Percentiles rank a stretch among this genome's conserved stretches.
These are phyloP conservation scores for Diplazon laetatorius DNA, from an alignment of 2,888 invertebrate species.

Conservation along the genomic window DNA sequence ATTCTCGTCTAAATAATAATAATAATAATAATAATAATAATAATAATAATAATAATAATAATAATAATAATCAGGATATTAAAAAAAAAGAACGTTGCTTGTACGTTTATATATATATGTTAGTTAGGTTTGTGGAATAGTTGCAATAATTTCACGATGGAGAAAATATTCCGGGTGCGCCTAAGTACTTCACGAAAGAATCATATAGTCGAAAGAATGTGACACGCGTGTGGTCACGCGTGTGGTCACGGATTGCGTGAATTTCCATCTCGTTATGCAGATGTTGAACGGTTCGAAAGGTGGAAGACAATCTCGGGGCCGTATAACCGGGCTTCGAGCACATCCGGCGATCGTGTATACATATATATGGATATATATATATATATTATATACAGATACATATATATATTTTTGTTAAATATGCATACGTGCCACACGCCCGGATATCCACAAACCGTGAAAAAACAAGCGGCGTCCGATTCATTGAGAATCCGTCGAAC, in stretches of 20 bases:
- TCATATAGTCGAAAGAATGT: conserved; percentile 28
- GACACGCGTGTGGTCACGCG: conserved; percentile 53
- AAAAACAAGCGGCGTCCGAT: conserved; percentile 29
- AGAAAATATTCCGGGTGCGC: neutral
- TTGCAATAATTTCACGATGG: conserved; percentile 22
- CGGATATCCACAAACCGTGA: conserved; percentile 61
- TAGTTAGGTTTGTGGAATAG: neutral
- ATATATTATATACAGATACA: no score
- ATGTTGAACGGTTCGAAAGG: conserved; percentile 66
- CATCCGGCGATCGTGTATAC: conserved; percentile 49
- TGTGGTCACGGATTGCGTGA: conserved; percentile 68
- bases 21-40: neutral
- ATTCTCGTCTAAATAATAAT: neutral
- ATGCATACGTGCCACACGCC: conserved; percentile 22
- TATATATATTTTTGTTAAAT: no score
- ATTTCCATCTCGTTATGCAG: conserved; percentile 66
- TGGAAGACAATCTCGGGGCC: conserved; percentile 46
- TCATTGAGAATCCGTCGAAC: conserved; percentile 6
- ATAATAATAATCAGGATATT: neutral
- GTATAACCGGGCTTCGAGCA: no score
- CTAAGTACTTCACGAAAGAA: no score
- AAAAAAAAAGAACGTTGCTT: no score
- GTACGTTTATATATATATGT: neutral
- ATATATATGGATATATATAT: neutral
- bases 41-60: neutral